Conservation (phyloP, 1,140 invertebrate species). For the Drosophila sulfurigaster region DNA sequence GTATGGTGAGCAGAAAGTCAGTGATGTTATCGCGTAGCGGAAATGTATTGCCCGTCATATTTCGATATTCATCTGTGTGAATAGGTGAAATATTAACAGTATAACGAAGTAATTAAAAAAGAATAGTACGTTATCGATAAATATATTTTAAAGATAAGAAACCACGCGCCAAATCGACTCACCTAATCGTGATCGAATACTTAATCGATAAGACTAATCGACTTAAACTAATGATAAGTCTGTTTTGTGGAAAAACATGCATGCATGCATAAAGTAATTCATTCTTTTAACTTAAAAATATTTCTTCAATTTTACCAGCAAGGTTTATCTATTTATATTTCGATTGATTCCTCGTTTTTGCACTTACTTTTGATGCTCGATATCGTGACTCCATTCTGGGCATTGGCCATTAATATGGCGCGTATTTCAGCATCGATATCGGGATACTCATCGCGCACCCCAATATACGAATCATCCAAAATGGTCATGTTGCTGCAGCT, state of each 20-base stretch:
- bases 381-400: conserved; percentile 81
- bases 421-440: conserved; percentile 78
- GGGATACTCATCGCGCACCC: conserved; percentile 71
- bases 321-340: too few species aligned
- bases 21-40: conserved; percentile 74
- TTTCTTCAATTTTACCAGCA: too few species aligned
- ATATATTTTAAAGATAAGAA: too few species aligned
- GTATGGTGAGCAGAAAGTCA: conserved; percentile 80
- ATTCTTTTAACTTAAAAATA: too few species aligned
- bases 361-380: conserved; percentile 76
- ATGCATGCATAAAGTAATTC: too few species aligned
- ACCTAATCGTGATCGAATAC: too few species aligned
- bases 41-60: conserved; percentile 67
- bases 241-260: too few species aligned
- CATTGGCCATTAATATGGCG: conserved; percentile 73
- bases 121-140: background rate
- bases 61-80: conserved; percentile 73
- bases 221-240: too few species aligned
- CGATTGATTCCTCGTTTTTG: background rate
- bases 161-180: too few species aligned
- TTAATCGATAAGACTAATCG: too few species aligned
- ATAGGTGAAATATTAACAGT: background rate
- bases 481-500: conserved; percentile 68
- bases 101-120: background rate
- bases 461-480: conserved; percentile 59